Evolutionary conservation across 2,113 vertebrate genomes (phyloP).

Genomic region (Anseranas semipalmata): DNA sequence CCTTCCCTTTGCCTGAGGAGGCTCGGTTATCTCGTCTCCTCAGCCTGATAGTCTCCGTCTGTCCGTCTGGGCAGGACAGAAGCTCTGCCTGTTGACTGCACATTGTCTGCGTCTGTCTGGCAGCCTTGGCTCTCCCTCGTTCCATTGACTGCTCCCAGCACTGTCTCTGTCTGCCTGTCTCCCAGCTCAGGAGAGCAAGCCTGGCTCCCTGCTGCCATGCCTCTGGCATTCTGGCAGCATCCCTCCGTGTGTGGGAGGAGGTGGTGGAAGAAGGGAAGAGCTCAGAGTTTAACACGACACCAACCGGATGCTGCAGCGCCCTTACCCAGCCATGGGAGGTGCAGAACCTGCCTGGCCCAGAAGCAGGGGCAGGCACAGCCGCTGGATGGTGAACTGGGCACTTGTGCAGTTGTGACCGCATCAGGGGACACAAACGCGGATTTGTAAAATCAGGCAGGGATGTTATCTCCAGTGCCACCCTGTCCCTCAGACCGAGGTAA

Average conservation of each 20-base stretch:
- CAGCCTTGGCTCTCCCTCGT: background rate
- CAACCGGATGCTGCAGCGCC: background rate
- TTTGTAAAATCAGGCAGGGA: background rate
- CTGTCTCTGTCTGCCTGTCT: background rate
- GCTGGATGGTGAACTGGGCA: background rate
- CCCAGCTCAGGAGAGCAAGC: background rate
- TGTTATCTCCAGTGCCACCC: background rate
- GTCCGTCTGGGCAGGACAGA: slow-evolving; percentile 18
- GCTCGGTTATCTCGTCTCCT: background rate
- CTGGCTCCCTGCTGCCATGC: background rate
- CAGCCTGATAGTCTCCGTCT: background rate
- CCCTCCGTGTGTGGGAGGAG: background rate
- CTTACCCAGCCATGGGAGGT: background rate
- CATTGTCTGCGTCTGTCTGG: background rate
- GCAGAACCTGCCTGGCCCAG: background rate
- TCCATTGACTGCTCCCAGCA: background rate
- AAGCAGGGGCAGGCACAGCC: background rate
- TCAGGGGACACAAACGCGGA: rapidly evolving
- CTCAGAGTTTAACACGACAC: background rate
- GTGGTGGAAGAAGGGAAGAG: slow-evolving; percentile 5
- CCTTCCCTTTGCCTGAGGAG: background rate
- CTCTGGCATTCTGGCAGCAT: slow-evolving; percentile 14
- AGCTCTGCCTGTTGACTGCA: background rate
- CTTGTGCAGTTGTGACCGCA: background rate
- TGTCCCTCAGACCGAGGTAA: background rate